Evolutionary conservation across 1,140 invertebrate genomes (phyloP).

Genomic region (Calephelis virginiensis): DNA sequence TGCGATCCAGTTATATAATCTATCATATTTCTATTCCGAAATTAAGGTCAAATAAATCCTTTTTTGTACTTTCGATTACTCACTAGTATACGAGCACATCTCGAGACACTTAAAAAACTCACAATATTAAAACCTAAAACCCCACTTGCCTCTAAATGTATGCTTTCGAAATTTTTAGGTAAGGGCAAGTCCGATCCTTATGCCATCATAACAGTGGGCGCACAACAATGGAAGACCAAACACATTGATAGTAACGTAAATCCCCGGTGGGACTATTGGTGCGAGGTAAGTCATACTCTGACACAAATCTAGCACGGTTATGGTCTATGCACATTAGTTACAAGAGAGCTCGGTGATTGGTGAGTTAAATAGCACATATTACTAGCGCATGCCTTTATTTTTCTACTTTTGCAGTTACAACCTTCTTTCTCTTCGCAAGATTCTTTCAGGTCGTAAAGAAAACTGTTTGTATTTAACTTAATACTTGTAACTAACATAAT

Average conservation of each 20-base stretch:
- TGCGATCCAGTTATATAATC: no score
- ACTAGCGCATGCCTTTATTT: conserved; percentile 9
- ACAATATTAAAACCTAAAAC: no score
- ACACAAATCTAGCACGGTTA: conserved; percentile 27
- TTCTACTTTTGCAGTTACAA: conserved; percentile 2
- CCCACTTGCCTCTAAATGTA: no score
- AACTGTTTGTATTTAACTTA: conserved; percentile 16
- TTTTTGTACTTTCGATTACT: no score
- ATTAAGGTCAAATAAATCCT: no score
- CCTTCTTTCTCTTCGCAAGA: neutral
- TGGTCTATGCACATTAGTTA: conserved; percentile 37
- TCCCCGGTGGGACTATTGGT: conserved; percentile 96
- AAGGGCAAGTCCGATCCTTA: conserved; percentile 98
- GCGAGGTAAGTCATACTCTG: conserved; percentile 84
- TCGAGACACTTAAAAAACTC: no score
- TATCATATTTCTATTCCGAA: no score
- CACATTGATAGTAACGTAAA: conserved; percentile 95
- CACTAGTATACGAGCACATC: no score
- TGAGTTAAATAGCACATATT: conserved; percentile 12
- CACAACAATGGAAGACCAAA: conserved; percentile 92
- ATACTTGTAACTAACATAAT: conserved; percentile 12
- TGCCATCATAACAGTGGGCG: conserved; percentile 91
- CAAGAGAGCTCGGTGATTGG: conserved; percentile 1
- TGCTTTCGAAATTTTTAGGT: conserved; percentile 38
- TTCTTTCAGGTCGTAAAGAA: neutral